Evolutionary conservation across 1,140 invertebrate species (phyloP), one percentile per base, ranked within the genome.

Genomic region (Spodoptera litura): DNA sequence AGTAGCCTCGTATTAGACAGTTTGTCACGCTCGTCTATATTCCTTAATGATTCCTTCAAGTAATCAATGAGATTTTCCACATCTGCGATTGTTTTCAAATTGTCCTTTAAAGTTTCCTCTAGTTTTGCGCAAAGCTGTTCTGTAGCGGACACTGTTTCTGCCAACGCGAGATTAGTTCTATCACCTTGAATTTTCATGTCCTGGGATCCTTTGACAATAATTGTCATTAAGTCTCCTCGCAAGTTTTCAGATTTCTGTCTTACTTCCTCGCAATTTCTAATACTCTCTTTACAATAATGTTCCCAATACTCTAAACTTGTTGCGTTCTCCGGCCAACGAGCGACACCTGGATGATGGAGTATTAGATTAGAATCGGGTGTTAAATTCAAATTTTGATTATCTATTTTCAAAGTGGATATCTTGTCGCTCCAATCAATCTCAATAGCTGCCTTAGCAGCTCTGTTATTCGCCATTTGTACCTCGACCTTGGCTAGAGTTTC

Each of bases 351-450:
- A 76, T 96, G 96, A 83, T 96, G 96, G 68, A 97, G 85, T 35
- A 97, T 94, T 2, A 95, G 94, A n/a, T 93, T 95, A 1, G 97
- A 97, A 25, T 95, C 91, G 66, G 96, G 96, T 3, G 95, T 95
- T 12, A 97, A 82, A 0, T 94, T 93, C 11, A 96, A 82, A 85
- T 96, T 97, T 3, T 93, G 83, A 2, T 95, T 94, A 76, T 98
- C 98, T 13, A 97, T 96, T 83, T 97, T 96, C 84, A 97, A 96
- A 9, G 97, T 95, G 81, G 97, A 95, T 83, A 96, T 96, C 95
- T 98, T 99, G 88, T 98, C 97, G 81, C 97, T 98, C 97, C 98
- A 98, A 88, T 98, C 98, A 78, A 96, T 96, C 93, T 98, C 98
- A 31, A 98, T 92, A 11, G 96, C 95, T 38, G 96, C 93, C 88